phyloP scores from a whole-genome alignment of 2,888 invertebrate genomes.

The Caenorhabditis sp. region DNA sequence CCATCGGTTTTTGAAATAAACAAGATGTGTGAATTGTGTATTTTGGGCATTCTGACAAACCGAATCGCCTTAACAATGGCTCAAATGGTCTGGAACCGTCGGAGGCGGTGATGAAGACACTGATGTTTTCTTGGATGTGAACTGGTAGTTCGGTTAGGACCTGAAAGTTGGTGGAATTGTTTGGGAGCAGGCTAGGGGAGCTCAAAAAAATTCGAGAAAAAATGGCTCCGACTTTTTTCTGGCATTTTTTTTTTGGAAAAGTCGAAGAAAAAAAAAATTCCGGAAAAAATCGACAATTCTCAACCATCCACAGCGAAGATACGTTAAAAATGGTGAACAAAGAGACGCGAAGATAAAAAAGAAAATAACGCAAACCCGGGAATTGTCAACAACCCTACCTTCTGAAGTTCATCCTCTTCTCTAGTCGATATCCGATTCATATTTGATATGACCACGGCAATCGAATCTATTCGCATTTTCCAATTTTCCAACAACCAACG shows the following conservation, averaged over 20 bases:
- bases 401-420: constrained; percentile 53
- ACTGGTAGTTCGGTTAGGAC: constrained; percentile 26
- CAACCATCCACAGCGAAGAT: no score
- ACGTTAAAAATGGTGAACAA: no score
- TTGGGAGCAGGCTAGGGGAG: no score
- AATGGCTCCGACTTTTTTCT: no score
- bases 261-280: no score
- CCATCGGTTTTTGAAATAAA: constrained; percentile 40
- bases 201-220: no score
- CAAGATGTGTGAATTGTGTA: constrained; percentile 46
- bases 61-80: constrained; percentile 28
- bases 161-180: no score
- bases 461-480: constrained; percentile 47
- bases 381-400: no score
- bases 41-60: constrained; percentile 30
- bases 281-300: no score
- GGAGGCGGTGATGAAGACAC: constrained; percentile 44
- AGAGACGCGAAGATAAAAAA: no score
- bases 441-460: constrained; percentile 54
- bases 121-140: constrained; percentile 36
- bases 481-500: constrained; percentile 50
- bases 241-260: no score
- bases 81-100: constrained; percentile 38
- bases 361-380: no score
- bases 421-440: constrained; percentile 45